Base-by-base conservation (phyloP, 2,113 vertebrate genomes). In the Sitta europaea region DNA sequence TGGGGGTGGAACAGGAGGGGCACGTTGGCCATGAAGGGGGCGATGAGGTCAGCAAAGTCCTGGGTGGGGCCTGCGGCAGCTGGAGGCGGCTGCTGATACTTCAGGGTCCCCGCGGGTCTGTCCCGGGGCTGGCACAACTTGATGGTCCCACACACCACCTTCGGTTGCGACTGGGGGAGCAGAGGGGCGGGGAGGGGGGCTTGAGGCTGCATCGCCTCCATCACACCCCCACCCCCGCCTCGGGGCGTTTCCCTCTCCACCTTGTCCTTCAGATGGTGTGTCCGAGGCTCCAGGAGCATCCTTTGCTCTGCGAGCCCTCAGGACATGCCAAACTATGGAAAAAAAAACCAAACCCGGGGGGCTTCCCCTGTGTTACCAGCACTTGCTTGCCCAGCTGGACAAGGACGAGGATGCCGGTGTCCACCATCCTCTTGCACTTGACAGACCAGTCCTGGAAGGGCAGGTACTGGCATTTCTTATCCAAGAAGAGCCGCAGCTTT, bases 371-470 rank as follows among this genome's bases (percentile, higher is more conserved):
- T 58, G 3, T 94, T 97, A 99, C 99, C 99, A 99, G 95, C 83
- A 99, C 98, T 96, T 98, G 98, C 86, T 97, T 98, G 92, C 99
- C 97, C 88, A 99, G 97, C 74, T 98, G 98, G 23, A 98, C 51
- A 5, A 99, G 78, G 71, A 99, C 73, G 3, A 99, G 98, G 71
- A 98, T 98, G 92, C 99, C 99, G 0, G 97, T 94, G 58, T 99
- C 98, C 58, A 99, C 98, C 21, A 98, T 94, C 94, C 98, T 98
- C 90, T 99, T 99, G 97, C 99, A 99, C 29, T 98, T 96, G 23
- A 96, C 53, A 6, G 97, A 90, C 94, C 99, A 36, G 81, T 97
- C 90, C 43, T 98, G 86, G 40, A 98, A 98, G 36, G 98, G 98
- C 86, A 99, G 97, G 96, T 98, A 97, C 91, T 98, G 98, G 88